Evolutionary conservation across 2,888 invertebrate species (phyloP).

Genomic region (Deilephila elpenor): DNA sequence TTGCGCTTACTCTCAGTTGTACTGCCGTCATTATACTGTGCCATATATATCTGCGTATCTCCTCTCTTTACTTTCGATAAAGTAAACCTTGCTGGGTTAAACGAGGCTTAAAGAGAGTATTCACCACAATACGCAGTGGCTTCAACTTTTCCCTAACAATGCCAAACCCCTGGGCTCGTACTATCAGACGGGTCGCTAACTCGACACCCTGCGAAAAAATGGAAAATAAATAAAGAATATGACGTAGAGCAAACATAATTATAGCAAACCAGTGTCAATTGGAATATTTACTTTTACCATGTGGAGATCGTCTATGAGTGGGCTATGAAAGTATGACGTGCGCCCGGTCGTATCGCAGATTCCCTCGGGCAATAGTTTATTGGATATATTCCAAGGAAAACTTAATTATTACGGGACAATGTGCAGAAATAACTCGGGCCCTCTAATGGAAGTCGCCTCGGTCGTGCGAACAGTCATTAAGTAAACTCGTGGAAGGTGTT

Average conservation of each 20-base stretch:
- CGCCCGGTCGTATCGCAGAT: slow-evolving; percentile 45
- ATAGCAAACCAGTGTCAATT: slow-evolving; percentile 1
- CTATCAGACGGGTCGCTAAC: too few species aligned
- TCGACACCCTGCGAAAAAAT: too few species aligned
- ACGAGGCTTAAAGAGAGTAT: too few species aligned
- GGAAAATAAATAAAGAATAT: slow-evolving; percentile 7
- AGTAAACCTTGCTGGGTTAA: too few species aligned
- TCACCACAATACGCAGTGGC: too few species aligned
- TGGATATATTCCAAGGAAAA: slow-evolving; percentile 71
- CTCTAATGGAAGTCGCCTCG: slow-evolving; percentile 52
- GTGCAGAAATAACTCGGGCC: slow-evolving; percentile 51
- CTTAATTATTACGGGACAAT: slow-evolving; percentile 67
- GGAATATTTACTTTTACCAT: slow-evolving; percentile 14
- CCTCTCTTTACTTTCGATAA: too few species aligned
- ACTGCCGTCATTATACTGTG: too few species aligned
- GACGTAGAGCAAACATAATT: slow-evolving; percentile 6
- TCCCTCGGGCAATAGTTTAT: slow-evolving; percentile 60
- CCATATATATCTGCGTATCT: too few species aligned
- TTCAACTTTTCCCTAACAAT: too few species aligned
- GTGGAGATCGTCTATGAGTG: slow-evolving; percentile 16
- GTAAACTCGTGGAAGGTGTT: not conserved
- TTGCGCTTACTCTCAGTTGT: too few species aligned
- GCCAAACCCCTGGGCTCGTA: too few species aligned
- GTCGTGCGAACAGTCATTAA: slow-evolving; percentile 38
- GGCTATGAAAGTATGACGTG: slow-evolving; percentile 46